Conservation (phyloP, 2,888 invertebrate species). For the Margaritifera margaritifera region DNA sequence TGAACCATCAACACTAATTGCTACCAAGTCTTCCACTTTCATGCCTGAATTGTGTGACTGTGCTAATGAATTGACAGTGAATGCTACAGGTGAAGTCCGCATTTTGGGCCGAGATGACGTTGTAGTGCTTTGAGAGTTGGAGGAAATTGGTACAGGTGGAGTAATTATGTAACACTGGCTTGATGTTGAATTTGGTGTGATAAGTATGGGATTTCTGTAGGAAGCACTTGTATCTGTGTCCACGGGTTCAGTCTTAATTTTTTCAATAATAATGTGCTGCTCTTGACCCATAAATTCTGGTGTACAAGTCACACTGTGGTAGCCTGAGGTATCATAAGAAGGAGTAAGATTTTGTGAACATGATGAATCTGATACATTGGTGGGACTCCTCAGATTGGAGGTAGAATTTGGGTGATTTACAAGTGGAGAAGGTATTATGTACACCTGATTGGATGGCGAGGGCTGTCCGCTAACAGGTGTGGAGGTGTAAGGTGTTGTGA, state of each 20-base stretch:
- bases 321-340: conserved; percentile 36
- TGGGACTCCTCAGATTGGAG: conserved; percentile 2
- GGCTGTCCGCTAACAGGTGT: neutral
- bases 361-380: conserved; percentile 1
- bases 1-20: neutral
- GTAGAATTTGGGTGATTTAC: neutral
- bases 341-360: conserved; percentile 7
- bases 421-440: neutral
- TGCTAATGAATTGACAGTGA: too few relatives aligned
- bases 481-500: neutral
- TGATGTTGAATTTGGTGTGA: too few relatives aligned
- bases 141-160: too few relatives aligned
- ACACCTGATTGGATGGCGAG: neutral
- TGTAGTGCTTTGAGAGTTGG: too few relatives aligned
- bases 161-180: too few relatives aligned
- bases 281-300: conserved; percentile 24
- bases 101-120: too few relatives aligned
- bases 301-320: conserved; percentile 35
- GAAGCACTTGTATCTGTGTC: too few relatives aligned
- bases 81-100: too few relatives aligned
- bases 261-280: neutral
- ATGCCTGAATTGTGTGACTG: too few relatives aligned
- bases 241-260: too few relatives aligned
- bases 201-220: too few relatives aligned
- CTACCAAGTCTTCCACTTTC: too few relatives aligned